A percentile compares a stretch with the other conserved stretches of the same genome.
These are phyloP conservation scores for Okapia johnstoni DNA, from an alignment of 2,113 vertebrate genomes.

Conservation along the genomic window DNA sequence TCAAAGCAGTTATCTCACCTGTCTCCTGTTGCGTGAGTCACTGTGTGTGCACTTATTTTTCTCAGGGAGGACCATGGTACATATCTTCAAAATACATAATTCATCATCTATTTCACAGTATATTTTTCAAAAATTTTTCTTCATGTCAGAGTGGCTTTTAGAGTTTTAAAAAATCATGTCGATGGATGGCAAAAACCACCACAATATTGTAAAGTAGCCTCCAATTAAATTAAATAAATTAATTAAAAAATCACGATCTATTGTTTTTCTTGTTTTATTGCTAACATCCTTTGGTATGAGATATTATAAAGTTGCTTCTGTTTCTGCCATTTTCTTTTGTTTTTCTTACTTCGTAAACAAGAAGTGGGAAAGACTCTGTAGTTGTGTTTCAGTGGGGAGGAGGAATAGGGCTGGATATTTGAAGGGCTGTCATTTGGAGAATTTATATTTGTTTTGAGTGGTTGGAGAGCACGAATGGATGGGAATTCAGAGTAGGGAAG, in stretches of 20 bases:
- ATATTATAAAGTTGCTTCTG: background rate
- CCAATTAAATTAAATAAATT: background rate
- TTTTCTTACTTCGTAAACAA: background rate
- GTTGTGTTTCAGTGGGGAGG: background rate
- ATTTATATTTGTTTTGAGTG: background rate
- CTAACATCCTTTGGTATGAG: background rate
- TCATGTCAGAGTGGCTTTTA: background rate
- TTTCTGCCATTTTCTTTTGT: background rate
- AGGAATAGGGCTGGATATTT: background rate
- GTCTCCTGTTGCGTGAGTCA: background rate
- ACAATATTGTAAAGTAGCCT: background rate
- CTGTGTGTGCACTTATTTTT: background rate
- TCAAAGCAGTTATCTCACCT: background rate
- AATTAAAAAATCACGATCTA: background rate
- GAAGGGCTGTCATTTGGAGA: background rate
- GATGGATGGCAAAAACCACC: background rate
- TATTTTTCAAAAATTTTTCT: background rate
- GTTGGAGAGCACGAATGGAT: background rate
- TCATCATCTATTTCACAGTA: background rate
- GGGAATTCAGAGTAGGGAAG: background rate
- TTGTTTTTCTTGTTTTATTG: background rate
- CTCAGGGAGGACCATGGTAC: background rate
- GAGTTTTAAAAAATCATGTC: background rate
- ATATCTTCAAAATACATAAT: background rate
- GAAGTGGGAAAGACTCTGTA: background rate